A percentile compares a stretch with the other conserved stretches of the same genome.
Evolutionary conservation across 2,797 vertebrate genomes (phyloP).

Genomic region (Rhadinocentrus ornatus): DNA sequence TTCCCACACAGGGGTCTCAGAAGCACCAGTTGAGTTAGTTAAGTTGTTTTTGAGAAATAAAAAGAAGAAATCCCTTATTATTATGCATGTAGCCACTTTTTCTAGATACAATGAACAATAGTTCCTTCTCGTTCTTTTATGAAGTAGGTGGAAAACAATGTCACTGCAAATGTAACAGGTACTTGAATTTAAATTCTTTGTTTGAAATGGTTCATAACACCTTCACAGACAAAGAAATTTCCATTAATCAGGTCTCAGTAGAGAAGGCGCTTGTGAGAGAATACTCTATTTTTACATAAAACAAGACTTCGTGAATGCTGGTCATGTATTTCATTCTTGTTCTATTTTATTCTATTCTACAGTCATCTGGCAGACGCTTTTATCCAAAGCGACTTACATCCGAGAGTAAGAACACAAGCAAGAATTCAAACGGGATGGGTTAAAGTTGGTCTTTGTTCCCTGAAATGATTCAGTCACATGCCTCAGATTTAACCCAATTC

Average conservation of each 20-base stretch:
- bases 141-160: too few species aligned
- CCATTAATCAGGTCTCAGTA: slow-evolving; percentile 1
- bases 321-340: background rate
- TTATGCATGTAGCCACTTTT: background rate
- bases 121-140: too few species aligned
- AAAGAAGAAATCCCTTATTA: background rate
- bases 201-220: too few species aligned
- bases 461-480: slow-evolving; percentile 10
- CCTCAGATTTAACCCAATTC: slow-evolving; percentile 9
- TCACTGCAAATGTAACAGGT: too few species aligned
- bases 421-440: too few species aligned
- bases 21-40: background rate
- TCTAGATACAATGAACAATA: background rate
- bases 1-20: background rate
- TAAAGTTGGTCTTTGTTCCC: slow-evolving; percentile 1
- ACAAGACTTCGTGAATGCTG: background rate
- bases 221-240: too few species aligned
- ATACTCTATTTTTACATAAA: background rate
- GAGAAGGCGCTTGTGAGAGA: background rate
- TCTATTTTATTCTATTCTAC: too few species aligned
- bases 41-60: too few species aligned
- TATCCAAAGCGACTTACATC: too few species aligned
- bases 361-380: too few species aligned
- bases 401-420: too few species aligned
- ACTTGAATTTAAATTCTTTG: too few species aligned